These are phyloP conservation scores for Acipenser oxyrinchus DNA, from an alignment of 2,797 vertebrate genomes.

Conservation along the genomic window DNA sequence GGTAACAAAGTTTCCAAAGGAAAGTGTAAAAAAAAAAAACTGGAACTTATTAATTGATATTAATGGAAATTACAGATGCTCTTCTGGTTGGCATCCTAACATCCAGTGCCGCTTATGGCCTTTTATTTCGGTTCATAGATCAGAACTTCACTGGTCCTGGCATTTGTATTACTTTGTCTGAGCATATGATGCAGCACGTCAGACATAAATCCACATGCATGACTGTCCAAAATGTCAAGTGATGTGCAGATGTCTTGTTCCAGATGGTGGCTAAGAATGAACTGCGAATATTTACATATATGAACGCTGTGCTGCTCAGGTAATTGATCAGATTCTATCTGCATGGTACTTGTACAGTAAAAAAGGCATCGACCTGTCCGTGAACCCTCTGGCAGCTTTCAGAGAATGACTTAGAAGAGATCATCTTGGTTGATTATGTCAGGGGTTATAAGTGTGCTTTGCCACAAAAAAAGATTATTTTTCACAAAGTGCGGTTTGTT, in stretches of 20 bases:
- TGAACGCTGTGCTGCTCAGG: slow-evolving; percentile 27
- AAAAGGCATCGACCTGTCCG: slow-evolving; percentile 42
- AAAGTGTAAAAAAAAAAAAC: no score
- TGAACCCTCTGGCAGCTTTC: slow-evolving; percentile 43
- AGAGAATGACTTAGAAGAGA: slow-evolving; percentile 38
- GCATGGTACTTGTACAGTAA: slow-evolving; percentile 35
- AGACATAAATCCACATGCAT: slow-evolving; percentile 24
- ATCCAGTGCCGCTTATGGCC: slow-evolving; percentile 4
- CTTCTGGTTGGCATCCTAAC: not conserved
- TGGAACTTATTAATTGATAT: no score
- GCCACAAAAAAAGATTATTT: no score
- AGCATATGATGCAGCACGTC: slow-evolving; percentile 15
- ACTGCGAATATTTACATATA: slow-evolving; percentile 25
- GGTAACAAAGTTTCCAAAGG: no score
- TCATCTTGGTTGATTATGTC: slow-evolving; percentile 30
- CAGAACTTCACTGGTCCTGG: not conserved
- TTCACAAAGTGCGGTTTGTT: no score
- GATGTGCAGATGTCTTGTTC: slow-evolving; percentile 38
- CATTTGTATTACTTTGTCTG: slow-evolving; percentile 3
- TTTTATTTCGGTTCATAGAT: not conserved
- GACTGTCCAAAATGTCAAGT: slow-evolving; percentile 28
- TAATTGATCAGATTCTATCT: slow-evolving; percentile 35
- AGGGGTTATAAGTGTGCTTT: slow-evolving; percentile 25
- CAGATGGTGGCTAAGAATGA: slow-evolving; percentile 37
- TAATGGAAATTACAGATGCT: no score